These are phyloP conservation scores for Lacerta agilis DNA, from an alignment of 2,797 vertebrate genomes.

Conservation along the genomic window DNA sequence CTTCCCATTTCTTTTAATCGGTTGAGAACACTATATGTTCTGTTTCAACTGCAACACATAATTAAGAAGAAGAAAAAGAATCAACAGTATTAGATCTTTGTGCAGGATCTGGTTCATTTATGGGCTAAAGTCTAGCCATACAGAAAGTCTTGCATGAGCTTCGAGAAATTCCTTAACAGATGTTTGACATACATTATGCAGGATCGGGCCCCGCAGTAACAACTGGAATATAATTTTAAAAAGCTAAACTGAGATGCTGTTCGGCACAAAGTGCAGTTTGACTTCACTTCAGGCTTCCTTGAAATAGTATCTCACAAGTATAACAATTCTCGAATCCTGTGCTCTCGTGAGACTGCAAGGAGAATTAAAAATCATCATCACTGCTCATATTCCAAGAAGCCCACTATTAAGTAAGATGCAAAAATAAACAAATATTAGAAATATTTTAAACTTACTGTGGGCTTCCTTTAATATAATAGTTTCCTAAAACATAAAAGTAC, in stretches of 20 bases:
- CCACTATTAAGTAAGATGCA: fast-evolving
- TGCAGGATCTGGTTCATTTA: not conserved
- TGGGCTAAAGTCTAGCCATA: not conserved
- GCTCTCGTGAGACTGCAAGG: fast-evolving
- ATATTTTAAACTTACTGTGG: fast-evolving
- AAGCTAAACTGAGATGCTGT: not conserved
- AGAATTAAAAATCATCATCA: fast-evolving
- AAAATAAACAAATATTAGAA: not conserved
- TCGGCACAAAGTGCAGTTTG: not conserved
- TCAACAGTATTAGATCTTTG: not conserved
- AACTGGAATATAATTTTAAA: constrained; percentile 3
- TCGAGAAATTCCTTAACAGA: constrained; percentile 20
- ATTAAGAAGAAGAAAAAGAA: not conserved
- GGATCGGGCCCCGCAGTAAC: not conserved
- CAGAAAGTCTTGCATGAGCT: not conserved
- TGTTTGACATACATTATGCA: constrained; percentile 13
- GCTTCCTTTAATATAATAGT: not conserved
- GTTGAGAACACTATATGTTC: fast-evolving
- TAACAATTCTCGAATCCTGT: not conserved
- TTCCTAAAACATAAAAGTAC: not conserved
- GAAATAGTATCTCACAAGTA: fast-evolving
- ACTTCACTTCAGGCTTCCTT: fast-evolving
- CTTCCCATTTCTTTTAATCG: not conserved
- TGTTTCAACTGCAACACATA: fast-evolving
- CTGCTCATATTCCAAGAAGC: not conserved